Conservation (phyloP, 2,113 vertebrate species). For the Chaetodon trifascialis region DNA sequence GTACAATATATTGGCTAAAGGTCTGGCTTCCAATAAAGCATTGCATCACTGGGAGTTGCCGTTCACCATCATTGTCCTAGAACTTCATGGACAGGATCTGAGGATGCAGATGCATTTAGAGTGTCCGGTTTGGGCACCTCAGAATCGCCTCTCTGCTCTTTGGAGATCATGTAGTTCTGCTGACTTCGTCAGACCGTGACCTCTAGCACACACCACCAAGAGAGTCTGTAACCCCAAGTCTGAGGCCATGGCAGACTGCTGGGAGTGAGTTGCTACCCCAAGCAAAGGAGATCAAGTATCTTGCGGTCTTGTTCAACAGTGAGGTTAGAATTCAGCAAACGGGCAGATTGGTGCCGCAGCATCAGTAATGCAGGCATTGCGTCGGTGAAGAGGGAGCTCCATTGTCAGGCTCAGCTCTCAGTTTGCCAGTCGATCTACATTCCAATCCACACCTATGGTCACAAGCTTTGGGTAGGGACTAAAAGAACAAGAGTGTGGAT, state of each 20-base stretch:
- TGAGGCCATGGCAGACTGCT: not conserved
- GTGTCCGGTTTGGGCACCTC: too few species aligned
- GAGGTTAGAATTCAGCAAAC: not conserved
- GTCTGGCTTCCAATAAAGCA: not conserved
- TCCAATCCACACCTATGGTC: not conserved
- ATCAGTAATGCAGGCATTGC: not conserved
- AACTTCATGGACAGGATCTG: too few species aligned
- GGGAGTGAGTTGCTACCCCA: not conserved
- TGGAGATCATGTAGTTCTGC: too few species aligned
- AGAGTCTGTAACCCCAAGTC: not conserved
- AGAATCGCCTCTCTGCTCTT: not conserved
- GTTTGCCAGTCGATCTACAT: not conserved
- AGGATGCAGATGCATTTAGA: not conserved
- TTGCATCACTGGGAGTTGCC: not conserved
- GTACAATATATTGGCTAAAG: not conserved
- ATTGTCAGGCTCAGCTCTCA: not conserved
- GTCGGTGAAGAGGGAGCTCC: too few species aligned
- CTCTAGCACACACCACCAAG: not conserved
- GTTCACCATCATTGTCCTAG: not conserved
- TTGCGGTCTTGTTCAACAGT: not conserved
- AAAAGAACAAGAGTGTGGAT: not conserved
- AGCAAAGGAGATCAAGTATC: not conserved
- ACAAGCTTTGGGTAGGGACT: too few species aligned
- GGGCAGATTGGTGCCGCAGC: not conserved
- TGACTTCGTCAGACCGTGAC: not conserved